Percentiles rank a stretch among this genome's conserved stretches.
These are phyloP conservation scores for Burhinus oedicnemus DNA, from an alignment of 2,113 vertebrate genomes.

Conservation along the genomic window DNA sequence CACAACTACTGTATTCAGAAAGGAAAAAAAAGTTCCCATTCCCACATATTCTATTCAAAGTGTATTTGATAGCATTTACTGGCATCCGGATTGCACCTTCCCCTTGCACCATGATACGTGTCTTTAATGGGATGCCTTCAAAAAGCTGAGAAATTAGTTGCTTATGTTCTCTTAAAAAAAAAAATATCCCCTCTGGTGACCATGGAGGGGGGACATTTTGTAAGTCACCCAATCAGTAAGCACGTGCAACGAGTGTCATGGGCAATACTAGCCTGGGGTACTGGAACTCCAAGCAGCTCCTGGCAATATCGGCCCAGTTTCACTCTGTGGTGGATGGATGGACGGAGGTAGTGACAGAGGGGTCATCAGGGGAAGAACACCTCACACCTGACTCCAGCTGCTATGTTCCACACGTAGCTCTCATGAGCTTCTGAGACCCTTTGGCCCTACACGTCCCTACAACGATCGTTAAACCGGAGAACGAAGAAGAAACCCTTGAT, in stretches of 20 bases:
- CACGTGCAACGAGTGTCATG: background rate
- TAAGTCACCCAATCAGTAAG: background rate
- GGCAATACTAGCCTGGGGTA: background rate
- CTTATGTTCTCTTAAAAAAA: background rate
- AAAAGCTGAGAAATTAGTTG: background rate
- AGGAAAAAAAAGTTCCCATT: background rate
- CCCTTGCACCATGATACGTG: rapidly evolving
- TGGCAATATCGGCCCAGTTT: background rate
- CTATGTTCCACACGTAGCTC: background rate
- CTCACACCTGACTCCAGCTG: background rate
- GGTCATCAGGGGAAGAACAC: background rate
- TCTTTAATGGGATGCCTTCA: background rate
- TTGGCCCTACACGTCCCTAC: background rate
- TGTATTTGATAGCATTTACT: background rate
- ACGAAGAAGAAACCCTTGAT: background rate
- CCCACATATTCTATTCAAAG: background rate
- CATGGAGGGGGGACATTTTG: background rate
- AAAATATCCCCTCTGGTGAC: background rate
- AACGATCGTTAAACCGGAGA: background rate
- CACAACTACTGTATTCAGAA: background rate
- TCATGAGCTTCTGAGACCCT: background rate
- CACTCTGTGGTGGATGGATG: background rate
- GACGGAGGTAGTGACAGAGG: background rate
- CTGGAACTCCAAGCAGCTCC: background rate
- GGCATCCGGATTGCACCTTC: background rate